phyloP scores from a whole-genome alignment of 1,140 invertebrate species.

The Drosophila funebris region DNA sequence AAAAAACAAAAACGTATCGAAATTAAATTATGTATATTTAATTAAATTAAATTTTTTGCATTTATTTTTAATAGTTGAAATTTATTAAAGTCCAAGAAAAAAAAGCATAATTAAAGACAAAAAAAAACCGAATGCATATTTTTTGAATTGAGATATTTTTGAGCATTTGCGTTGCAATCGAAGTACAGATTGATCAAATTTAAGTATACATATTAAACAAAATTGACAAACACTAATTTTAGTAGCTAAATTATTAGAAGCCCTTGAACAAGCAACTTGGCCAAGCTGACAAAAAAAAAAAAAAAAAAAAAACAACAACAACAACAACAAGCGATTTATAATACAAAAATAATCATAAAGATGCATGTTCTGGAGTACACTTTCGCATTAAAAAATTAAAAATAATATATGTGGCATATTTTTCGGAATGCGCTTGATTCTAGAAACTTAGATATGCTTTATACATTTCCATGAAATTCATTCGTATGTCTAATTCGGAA shows the following conservation, averaged over 20 bases:
- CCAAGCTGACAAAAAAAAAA: slow-evolving; percentile 22
- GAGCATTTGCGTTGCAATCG: slow-evolving; percentile 49
- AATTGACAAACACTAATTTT: slow-evolving; percentile 39
- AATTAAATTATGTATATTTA: slow-evolving; percentile 23
- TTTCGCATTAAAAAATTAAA: neutral
- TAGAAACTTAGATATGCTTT: neutral
- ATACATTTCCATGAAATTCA: neutral
- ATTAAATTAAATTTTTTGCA: slow-evolving; percentile 68
- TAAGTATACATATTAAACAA: slow-evolving; percentile 17
- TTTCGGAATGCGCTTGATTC: neutral
- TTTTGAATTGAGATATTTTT: slow-evolving; percentile 61
- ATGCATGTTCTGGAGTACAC: neutral
- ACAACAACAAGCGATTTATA: too few relatives aligned
- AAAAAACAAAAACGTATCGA: slow-evolving; percentile 17
- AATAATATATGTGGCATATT: neutral
- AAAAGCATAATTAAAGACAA: neutral
- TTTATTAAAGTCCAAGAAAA: slow-evolving; percentile 53
- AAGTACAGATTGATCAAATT: slow-evolving; percentile 16
- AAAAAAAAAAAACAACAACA: neutral
- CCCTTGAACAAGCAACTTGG: slow-evolving; percentile 38
- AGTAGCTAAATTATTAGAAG: slow-evolving; percentile 63
- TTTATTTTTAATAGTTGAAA: slow-evolving; percentile 72
- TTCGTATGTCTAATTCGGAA: neutral
- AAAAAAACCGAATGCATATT: slow-evolving; percentile 19
- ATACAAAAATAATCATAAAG: neutral